Percentiles rank a stretch among this genome's conserved stretches.
phyloP scores from a whole-genome alignment of 2,888 invertebrate genomes.

The Psylliodes chrysocephalus region DNA sequence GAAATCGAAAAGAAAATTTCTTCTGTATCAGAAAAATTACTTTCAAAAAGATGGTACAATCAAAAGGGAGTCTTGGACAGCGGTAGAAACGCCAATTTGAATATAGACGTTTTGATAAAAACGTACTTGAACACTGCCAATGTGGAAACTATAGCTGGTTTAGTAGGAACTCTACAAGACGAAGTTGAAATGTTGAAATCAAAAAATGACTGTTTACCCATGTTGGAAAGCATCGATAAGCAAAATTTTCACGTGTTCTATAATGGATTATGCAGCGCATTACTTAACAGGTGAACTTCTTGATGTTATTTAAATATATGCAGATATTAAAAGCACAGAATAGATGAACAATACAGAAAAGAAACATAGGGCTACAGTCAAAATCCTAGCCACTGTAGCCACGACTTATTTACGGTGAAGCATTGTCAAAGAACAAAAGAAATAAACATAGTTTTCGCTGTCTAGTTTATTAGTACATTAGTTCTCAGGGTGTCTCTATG shows the following conservation, averaged over 20 bases:
- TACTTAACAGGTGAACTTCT: slow-evolving; percentile 65
- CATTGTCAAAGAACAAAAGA: no score
- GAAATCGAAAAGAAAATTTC: slow-evolving; percentile 66
- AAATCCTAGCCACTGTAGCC: no score
- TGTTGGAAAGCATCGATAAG: slow-evolving; percentile 74
- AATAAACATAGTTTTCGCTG: no score
- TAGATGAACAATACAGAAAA: no score
- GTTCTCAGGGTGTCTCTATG: no score
- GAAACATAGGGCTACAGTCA: no score
- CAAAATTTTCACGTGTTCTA: slow-evolving; percentile 76
- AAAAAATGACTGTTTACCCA: slow-evolving; percentile 69
- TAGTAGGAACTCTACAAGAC: slow-evolving; percentile 66
- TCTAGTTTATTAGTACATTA: no score
- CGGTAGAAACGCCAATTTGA: slow-evolving; percentile 65
- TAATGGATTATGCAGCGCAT: slow-evolving; percentile 72
- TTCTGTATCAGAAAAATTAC: slow-evolving; percentile 66
- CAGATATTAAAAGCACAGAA: no score
- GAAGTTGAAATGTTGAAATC: slow-evolving; percentile 70
- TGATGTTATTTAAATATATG: no score
- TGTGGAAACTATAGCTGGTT: slow-evolving; percentile 68
- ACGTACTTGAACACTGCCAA: slow-evolving; percentile 72
- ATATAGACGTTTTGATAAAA: slow-evolving; percentile 71
- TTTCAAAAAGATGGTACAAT: slow-evolving; percentile 77
- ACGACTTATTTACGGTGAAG: no score
- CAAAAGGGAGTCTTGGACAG: slow-evolving; percentile 72